Evolutionary conservation across 2,797 vertebrate species (phyloP), one percentile per base, ranked within the genome.

Genomic region (Selene dorsalis): DNA sequence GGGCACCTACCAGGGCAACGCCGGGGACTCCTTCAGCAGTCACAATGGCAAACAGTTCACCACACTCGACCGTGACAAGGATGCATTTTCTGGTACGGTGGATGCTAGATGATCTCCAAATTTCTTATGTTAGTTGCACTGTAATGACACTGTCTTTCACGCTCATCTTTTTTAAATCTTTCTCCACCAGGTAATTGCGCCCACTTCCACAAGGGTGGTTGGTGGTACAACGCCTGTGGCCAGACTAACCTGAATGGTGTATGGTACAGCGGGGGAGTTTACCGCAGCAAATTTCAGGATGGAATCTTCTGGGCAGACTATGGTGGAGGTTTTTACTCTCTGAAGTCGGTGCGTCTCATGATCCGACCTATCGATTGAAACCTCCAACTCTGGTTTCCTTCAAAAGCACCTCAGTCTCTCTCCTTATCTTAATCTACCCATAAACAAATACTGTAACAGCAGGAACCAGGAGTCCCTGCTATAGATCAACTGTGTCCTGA

Each of bases 301-400:
- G 98, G 98, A 5, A 96, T 99, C 84, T 99, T 98, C 81, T 99
- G 98, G 98, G 98, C 98, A 0, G 98, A 99, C 26, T 99, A 99
- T 16, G 95, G 98, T 32, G 98, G 98, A 56, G 98, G 98, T 1
- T 99, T 96, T 83, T 99, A 99, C 87, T 99, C 98, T 24, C 89
- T 99, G 71, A 97, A 96, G 92, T 95, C 96, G 1, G 96, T 95
- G 62, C 96, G 96, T 66, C 97, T 99, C 95, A 96, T 99, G 97
- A 96, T 99, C 82, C 96, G 97, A 86, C 98, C 97, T 4, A 99
- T 99, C 47, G 97, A 99, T 91, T 99, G 91, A 95, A 67, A 77
- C 57, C 35, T 61, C 12, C 6, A 41, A 69, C 28, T 39, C 2
- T 22, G 24, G 67, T 14, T 69, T n/a, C 48, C 20, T 45, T 69